Percentiles rank a stretch among this genome's conserved stretches.
Conservation (phyloP, 2,797 vertebrate genomes). For the Phaenicophaeus curvirostris region DNA sequence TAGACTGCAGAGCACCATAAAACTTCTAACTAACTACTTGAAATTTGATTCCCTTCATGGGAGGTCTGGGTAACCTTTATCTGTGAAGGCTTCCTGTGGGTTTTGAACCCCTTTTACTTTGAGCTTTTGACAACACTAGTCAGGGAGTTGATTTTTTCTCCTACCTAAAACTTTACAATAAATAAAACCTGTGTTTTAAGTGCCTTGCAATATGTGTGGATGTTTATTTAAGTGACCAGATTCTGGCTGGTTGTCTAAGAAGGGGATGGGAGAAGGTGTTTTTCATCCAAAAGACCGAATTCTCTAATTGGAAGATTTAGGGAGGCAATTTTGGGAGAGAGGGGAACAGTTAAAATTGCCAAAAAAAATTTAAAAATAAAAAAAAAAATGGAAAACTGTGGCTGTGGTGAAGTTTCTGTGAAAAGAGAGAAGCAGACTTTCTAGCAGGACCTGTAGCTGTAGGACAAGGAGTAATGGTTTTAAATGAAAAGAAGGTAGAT, state of each 20-base stretch:
- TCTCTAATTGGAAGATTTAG: background rate
- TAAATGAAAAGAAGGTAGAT: too few species aligned
- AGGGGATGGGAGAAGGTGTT: rapidly evolving
- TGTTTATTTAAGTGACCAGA: background rate
- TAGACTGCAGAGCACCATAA: background rate
- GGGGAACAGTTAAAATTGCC: too few species aligned
- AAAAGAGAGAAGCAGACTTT: background rate
- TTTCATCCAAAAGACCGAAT: background rate
- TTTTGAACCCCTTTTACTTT: background rate
- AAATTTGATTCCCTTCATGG: constrained; percentile 30
- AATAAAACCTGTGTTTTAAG: background rate
- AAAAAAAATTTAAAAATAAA: background rate
- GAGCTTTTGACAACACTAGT: background rate
- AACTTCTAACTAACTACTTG: background rate
- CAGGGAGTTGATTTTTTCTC: background rate
- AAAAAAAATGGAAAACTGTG: background rate
- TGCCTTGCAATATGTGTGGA: background rate
- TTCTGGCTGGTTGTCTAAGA: background rate
- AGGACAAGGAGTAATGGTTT: too few species aligned
- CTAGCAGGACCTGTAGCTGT: background rate
- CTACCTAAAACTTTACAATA: background rate
- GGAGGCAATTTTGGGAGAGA: background rate
- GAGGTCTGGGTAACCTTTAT: constrained; percentile 20
- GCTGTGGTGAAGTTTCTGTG: background rate
- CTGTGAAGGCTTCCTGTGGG: background rate